phyloP scores from a whole-genome alignment of 2,797 vertebrate genomes.

The Karalla daura region DNA sequence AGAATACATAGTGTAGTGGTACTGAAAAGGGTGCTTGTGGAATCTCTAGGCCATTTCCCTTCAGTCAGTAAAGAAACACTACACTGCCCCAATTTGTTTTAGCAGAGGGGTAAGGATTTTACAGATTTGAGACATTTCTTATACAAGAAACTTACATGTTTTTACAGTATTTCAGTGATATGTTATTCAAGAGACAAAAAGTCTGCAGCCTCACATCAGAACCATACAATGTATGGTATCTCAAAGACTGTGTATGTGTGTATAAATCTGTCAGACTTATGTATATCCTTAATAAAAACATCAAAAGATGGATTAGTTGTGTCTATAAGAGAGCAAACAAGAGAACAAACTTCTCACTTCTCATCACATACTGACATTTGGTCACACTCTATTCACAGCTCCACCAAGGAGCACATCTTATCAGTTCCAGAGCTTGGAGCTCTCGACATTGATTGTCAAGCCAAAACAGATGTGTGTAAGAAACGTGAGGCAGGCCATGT shows the following conservation, averaged over 20 bases:
- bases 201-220: background rate
- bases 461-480: slow-evolving; percentile 31
- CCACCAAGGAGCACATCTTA: slow-evolving; percentile 24
- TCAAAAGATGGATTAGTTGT: slow-evolving; percentile 10
- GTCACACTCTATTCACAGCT: slow-evolving; percentile 38
- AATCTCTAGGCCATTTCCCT: slow-evolving; percentile 28
- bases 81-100: background rate
- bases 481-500: background rate
- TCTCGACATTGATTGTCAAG: slow-evolving; percentile 29
- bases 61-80: slow-evolving; percentile 10
- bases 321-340: background rate
- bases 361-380: slow-evolving; percentile 48
- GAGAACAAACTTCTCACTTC: too few species aligned
- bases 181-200: background rate
- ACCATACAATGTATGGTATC: background rate
- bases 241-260: background rate
- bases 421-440: slow-evolving; percentile 33
- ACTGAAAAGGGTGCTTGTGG: slow-evolving; percentile 24
- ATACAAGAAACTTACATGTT: background rate
- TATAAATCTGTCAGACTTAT: slow-evolving; percentile 6
- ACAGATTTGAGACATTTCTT: background rate
- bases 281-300: slow-evolving; percentile 5
- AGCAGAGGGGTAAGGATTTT: background rate
- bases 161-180: background rate
- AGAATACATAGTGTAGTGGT: slow-evolving; percentile 21